These are phyloP conservation scores for Mellilla xanthometata DNA, from an alignment of 2,888 invertebrate species.

Conservation along the genomic window DNA sequence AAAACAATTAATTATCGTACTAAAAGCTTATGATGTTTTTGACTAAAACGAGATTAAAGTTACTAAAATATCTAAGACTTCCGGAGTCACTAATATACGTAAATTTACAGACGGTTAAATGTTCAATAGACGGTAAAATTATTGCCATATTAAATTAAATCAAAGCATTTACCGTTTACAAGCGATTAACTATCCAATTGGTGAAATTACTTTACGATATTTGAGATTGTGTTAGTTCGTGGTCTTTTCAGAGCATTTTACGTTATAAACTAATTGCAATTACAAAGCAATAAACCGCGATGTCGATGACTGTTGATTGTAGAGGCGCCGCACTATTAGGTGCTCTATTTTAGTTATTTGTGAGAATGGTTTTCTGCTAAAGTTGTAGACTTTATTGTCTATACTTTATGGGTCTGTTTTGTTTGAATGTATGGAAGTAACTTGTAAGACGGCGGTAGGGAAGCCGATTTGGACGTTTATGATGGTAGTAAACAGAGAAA, in stretches of 20 bases:
- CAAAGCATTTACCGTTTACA: conserved; percentile 38
- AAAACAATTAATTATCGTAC: too few relatives aligned
- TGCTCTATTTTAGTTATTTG: conserved; percentile 31
- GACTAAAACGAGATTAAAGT: too few relatives aligned
- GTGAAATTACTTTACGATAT: conserved; percentile 37
- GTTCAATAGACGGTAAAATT: conserved; percentile 40
- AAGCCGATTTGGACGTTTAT: conserved; percentile 36
- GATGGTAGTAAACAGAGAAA: conserved; percentile 29
- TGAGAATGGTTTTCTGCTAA: conserved; percentile 2
- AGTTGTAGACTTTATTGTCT: background rate
- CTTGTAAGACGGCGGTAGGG: conserved; percentile 28
- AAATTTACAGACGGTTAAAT: conserved; percentile 2
- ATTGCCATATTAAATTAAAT: conserved; percentile 37
- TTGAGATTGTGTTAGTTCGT: conserved; percentile 30
- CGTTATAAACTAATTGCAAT: conserved; percentile 33
- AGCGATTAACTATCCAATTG: conserved; percentile 35
- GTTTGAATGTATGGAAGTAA: conserved; percentile 13
- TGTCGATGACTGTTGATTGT: conserved; percentile 35
- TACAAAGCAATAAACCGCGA: conserved; percentile 28
- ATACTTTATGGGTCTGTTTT: conserved; percentile 9
- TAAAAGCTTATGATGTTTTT: too few relatives aligned
- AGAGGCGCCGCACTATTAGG: conserved; percentile 35
- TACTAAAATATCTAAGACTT: background rate
- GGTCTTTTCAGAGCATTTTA: conserved; percentile 24
- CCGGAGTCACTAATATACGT: background rate